Conservation (phyloP, 1,140 invertebrate species). For the Drosophila pallidifrons region DNA sequence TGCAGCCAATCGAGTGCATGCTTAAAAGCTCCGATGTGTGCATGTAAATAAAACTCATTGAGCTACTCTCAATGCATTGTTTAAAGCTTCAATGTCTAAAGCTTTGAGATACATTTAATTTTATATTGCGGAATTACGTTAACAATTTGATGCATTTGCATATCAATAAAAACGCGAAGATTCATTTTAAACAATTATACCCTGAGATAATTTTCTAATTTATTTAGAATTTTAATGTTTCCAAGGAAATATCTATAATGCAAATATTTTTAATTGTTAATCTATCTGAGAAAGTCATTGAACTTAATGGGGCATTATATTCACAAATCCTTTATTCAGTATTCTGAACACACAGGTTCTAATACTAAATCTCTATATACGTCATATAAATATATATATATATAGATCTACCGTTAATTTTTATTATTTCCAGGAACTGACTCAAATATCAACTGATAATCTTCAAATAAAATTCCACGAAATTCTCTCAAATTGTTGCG, state of each 20-base stretch:
- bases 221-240: too few relatives aligned
- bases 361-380: too few relatives aligned
- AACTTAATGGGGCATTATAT: not conserved
- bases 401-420: too few relatives aligned
- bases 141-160: not conserved
- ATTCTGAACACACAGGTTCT: too few relatives aligned
- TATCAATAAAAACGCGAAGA: not conserved
- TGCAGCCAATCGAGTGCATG: not conserved
- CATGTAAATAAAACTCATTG: not conserved
- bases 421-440: too few relatives aligned
- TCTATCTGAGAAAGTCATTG: not conserved
- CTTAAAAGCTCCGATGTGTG: too few relatives aligned
- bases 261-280: not conserved
- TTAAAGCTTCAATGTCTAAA: not conserved
- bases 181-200: not conserved
- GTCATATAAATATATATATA: too few relatives aligned
- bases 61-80: not conserved
- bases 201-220: too few relatives aligned
- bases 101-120: too few relatives aligned
- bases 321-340: too few relatives aligned
- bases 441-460: not conserved
- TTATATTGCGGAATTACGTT: too few relatives aligned
- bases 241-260: too few relatives aligned
- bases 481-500: not conserved
- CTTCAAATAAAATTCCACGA: not conserved